Conservation (phyloP, 2,797 vertebrate genomes). For the Poeciliopsis paucimaculata region DNA sequence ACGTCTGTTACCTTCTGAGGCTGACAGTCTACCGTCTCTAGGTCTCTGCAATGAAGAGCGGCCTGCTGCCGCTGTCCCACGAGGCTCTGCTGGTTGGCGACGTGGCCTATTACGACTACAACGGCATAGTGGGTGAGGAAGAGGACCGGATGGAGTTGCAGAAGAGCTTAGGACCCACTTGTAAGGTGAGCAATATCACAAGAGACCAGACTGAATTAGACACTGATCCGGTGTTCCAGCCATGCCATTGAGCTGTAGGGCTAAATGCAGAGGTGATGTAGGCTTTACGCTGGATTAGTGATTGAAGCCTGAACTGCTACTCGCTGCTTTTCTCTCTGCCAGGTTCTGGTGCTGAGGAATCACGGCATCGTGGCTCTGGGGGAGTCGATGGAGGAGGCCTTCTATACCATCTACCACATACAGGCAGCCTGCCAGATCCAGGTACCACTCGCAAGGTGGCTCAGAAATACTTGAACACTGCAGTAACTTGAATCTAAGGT, state of each 20-base stretch:
- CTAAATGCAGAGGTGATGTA: conserved; percentile 20
- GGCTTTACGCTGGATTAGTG: conserved; percentile 11
- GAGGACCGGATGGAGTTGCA: conserved; percentile 92
- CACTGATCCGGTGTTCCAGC: conserved; percentile 2
- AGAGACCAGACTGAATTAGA: conserved; percentile 8
- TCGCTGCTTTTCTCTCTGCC: conserved; percentile 14
- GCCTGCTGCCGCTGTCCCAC: conserved; percentile 92
- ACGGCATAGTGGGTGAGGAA: conserved; percentile 91
- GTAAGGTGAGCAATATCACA: conserved; percentile 84
- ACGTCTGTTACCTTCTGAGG: neutral
- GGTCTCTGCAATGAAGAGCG: conserved; percentile 96
- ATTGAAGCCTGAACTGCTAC: conserved; percentile 14
- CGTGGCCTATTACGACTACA: conserved; percentile 91
- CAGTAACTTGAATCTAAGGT: neutral
- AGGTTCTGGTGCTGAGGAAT: conserved; percentile 93
- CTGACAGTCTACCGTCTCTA: conserved; percentile 55
- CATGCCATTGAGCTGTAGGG: conserved; percentile 8
- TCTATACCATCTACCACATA: conserved; percentile 94
- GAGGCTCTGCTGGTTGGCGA: conserved; percentile 93
- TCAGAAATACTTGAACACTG: conserved; percentile 6
- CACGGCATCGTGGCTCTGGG: conserved; percentile 93
- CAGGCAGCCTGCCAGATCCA: conserved; percentile 96
- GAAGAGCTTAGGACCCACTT: conserved; percentile 95
- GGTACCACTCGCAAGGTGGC: conserved; percentile 73
- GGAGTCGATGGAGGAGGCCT: conserved; percentile 94